phyloP scores from a whole-genome alignment of 1,140 invertebrate species.

The Tetragnatha versicolor region DNA sequence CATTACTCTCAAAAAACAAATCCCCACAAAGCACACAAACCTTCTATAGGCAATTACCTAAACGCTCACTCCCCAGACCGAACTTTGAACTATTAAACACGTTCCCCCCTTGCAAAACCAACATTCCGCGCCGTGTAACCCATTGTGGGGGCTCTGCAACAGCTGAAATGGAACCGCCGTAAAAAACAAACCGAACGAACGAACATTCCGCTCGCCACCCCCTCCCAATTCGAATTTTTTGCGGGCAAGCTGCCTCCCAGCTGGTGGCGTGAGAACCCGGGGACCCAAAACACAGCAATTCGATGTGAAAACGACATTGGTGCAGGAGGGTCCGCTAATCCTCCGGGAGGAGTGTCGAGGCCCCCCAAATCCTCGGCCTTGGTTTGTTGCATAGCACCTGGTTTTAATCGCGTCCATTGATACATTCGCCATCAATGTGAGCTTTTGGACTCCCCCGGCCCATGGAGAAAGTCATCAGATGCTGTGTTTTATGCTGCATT shows the following conservation, averaged over 20 bases:
- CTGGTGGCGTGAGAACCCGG: constrained; percentile 47
- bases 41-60: too few relatives aligned
- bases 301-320: constrained; percentile 23
- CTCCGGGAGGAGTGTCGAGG: constrained; percentile 9
- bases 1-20: too few relatives aligned
- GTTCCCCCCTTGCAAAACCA: neutral
- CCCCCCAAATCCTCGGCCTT: constrained; percentile 33
- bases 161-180: constrained; percentile 9
- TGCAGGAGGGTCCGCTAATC: constrained; percentile 14
- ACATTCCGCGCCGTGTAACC: too few relatives aligned
- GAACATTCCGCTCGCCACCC: constrained; percentile 23
- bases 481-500: too few relatives aligned
- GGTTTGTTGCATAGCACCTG: constrained; percentile 27
- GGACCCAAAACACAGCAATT: neutral
- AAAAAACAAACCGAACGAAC: neutral
- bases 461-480: too few relatives aligned
- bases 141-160: too few relatives aligned
- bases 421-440: constrained; percentile 20
- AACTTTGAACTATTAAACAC: too few relatives aligned
- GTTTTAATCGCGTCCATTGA: constrained; percentile 33
- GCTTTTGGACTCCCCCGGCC: constrained; percentile 4
- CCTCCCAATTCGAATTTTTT: constrained; percentile 7
- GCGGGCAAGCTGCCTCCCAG: constrained; percentile 5
- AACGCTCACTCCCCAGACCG: too few relatives aligned
- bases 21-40: too few relatives aligned